These are phyloP conservation scores for Cygnus atratus DNA, from an alignment of 2,113 vertebrate species.

Conservation along the genomic window DNA sequence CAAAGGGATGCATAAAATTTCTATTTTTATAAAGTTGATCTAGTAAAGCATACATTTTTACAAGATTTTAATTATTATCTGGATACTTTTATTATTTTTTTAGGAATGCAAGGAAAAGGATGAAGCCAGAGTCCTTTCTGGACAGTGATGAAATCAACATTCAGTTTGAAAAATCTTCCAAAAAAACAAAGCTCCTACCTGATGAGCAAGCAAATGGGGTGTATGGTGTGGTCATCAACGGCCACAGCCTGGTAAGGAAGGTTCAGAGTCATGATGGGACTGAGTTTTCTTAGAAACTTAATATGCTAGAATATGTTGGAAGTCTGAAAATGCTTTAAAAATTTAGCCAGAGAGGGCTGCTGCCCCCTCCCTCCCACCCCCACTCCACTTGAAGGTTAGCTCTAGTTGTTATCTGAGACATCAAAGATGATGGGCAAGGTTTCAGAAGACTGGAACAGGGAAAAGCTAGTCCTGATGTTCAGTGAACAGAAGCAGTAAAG, in stretches of 20 bases:
- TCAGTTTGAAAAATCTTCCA: conserved; percentile 65
- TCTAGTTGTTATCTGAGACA: not conserved
- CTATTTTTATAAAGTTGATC: not conserved
- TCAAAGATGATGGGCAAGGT: not conserved
- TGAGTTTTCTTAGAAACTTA: not conserved
- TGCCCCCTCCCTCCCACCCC: too few species aligned
- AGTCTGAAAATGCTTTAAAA: not conserved
- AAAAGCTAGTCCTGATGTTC: not conserved
- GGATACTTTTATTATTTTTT: not conserved
- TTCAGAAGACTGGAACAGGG: not conserved
- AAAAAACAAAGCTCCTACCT: conserved; percentile 40
- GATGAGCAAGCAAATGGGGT: conserved; percentile 85
- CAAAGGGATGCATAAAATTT: not conserved
- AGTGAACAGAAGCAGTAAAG: not conserved
- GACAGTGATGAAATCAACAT: conserved; percentile 68
- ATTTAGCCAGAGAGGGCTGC: not conserved
- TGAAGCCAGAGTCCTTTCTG: conserved; percentile 79
- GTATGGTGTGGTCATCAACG: conserved; percentile 89
- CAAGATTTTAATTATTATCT: not conserved
- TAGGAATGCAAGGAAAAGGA: conserved; percentile 84
- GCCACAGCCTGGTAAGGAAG: conserved; percentile 89
- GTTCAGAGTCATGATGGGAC: not conserved
- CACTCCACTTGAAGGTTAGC: not conserved
- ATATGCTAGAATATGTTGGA: not conserved
- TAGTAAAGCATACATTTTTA: not conserved